Percentiles rank a stretch among this genome's conserved stretches.
These are phyloP conservation scores for Callosobruchus maculatus DNA, from an alignment of 2,888 invertebrate genomes.

Conservation along the genomic window DNA sequence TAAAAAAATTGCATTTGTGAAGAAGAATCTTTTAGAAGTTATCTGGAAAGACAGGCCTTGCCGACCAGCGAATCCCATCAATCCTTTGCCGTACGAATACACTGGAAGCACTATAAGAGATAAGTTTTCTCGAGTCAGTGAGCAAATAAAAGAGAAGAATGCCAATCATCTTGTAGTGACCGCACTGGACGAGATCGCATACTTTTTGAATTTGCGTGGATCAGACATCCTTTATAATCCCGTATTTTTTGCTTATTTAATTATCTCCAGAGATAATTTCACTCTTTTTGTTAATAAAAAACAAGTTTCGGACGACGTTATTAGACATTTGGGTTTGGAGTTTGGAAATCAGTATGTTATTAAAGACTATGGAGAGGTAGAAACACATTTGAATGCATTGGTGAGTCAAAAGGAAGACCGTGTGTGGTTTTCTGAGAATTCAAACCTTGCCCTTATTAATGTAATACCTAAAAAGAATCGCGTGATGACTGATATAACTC, in stretches of 20 bases:
- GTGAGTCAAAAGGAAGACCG: conserved; percentile 27
- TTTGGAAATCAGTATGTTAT: conserved; percentile 48
- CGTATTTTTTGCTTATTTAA: conserved; percentile 72
- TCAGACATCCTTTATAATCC: conserved; percentile 88
- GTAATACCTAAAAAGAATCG: conserved; percentile 42
- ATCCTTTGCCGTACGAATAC: conserved; percentile 58
- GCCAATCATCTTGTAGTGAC: conserved; percentile 67
- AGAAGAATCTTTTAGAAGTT: conserved; percentile 68
- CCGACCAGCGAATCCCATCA: conserved; percentile 53
- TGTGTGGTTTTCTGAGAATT: conserved; percentile 43
- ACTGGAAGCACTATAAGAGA: conserved; percentile 61
- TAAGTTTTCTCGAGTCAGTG: conserved; percentile 65
- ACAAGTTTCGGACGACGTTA: conserved; percentile 53
- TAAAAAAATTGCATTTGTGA: conserved; percentile 63
- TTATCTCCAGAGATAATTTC: conserved; percentile 58
- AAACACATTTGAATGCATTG: conserved; percentile 49
- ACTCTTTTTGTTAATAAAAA: conserved; percentile 65
- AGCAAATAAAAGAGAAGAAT: conserved; percentile 64
- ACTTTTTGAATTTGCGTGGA: conserved; percentile 83
- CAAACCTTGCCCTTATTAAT: conserved; percentile 44
- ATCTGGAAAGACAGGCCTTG: conserved; percentile 63
- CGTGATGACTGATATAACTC: conserved; percentile 62
- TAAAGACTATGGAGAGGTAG: conserved; percentile 56
- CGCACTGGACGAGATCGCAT: conserved; percentile 83
- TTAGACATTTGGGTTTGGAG: conserved; percentile 58